Evolutionary conservation across 2,113 vertebrate species (phyloP).

Genomic region (Xerus inauris): DNA sequence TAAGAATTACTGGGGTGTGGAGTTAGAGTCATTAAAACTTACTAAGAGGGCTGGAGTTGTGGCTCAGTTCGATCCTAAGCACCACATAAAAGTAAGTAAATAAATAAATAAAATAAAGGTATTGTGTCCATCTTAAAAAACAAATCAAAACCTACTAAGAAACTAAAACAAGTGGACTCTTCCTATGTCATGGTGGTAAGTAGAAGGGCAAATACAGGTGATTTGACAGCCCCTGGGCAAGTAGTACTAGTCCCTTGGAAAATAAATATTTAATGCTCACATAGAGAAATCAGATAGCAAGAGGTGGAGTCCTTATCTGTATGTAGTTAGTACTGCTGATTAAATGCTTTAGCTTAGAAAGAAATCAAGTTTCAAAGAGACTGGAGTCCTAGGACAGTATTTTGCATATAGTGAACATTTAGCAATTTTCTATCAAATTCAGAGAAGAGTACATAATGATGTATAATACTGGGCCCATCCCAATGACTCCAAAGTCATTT

Average conservation of each 20-base stretch:
- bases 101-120: too few species aligned
- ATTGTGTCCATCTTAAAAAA: too few species aligned
- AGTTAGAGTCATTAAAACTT: background rate
- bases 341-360: slow-evolving; percentile 45
- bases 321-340: background rate
- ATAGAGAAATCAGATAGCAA: background rate
- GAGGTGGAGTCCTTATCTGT: background rate
- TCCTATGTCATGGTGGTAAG: background rate
- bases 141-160: background rate
- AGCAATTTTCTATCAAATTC: slow-evolving; percentile 41
- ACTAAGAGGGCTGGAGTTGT: too few species aligned
- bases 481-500: slow-evolving; percentile 1
- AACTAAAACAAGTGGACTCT: slow-evolving; percentile 24
- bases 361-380: background rate
- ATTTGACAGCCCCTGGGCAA: background rate
- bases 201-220: background rate
- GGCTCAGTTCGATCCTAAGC: too few species aligned
- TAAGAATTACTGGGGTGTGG: slow-evolving; percentile 36
- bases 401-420: background rate
- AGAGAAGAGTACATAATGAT: background rate
- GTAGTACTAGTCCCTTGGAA: background rate
- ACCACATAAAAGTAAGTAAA: too few species aligned
- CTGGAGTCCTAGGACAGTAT: background rate
- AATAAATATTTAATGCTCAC: background rate
- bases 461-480: background rate